Conservation (phyloP, 2,888 invertebrate genomes). For the Glaucopsyche alexis region DNA sequence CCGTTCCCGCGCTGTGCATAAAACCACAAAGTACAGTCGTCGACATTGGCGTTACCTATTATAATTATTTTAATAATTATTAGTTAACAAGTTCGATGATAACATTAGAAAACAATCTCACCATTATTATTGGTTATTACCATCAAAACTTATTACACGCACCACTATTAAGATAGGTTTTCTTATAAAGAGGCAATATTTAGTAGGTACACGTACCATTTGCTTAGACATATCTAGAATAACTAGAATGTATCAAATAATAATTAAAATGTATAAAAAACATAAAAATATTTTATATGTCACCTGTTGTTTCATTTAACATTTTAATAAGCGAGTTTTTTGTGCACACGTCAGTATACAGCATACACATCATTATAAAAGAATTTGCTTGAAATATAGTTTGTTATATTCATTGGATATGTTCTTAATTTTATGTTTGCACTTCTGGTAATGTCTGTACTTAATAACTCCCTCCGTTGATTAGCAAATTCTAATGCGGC, state of each 20-base stretch:
- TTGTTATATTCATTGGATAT: constrained; percentile 31
- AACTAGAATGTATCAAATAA: too few species aligned
- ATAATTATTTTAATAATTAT: too few species aligned
- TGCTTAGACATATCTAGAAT: neutral
- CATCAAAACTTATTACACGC: too few species aligned
- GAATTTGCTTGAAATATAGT: neutral
- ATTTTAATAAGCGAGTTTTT: neutral
- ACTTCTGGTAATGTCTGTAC: constrained; percentile 33
- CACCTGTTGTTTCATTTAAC: neutral
- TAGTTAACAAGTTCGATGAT: too few species aligned
- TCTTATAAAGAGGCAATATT: too few species aligned
- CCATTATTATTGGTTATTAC: too few species aligned
- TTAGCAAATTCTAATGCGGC: constrained; percentile 49
- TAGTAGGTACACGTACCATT: too few species aligned
- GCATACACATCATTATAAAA: neutral
- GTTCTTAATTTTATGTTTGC: constrained; percentile 43
- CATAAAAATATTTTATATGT: neutral
- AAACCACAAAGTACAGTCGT: constrained; percentile 27
- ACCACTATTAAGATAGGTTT: too few species aligned
- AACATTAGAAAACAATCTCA: too few species aligned
- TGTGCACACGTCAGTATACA: neutral
- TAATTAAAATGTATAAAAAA: constrained; percentile 1
- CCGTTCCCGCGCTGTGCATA: constrained; percentile 36
- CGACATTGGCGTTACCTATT: neutral
- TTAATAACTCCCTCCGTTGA: constrained; percentile 39